Evolutionary conservation across 2,113 vertebrate species (phyloP), one percentile per base, ranked within the genome.

Genomic region (Centrocercus urophasianus): DNA sequence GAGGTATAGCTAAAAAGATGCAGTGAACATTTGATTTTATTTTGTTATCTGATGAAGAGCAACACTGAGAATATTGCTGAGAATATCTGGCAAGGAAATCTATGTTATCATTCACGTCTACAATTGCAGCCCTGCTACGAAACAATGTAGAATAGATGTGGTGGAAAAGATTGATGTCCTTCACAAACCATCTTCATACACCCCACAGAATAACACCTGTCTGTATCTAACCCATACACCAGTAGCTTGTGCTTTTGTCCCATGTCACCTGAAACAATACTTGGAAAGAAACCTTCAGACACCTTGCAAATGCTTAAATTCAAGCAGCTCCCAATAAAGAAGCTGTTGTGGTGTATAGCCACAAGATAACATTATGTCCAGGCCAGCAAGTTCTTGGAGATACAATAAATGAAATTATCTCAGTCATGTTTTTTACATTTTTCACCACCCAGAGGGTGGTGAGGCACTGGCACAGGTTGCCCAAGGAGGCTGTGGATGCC

Each of bases 61-160:
- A 50, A 14, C 1, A 0, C 7, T 21, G 48, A 57, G 24, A 72
- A 81, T 63, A 61, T 3, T 34, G 9, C 59, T 36, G 36, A 72
- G 54, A 61, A 32, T 48, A 8, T 67, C 77, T 45, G 21, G 47
- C 17, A 27, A 73, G 54, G 14, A 77, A 67, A 36, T 72, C 17
- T 43, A 0, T 20, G 12, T 30, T 52, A 52, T 76, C 32, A 22
- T 45, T 63, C 24, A 28, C n/a, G 32, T 8, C 75, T 67, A 17
- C 38, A 63, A 38, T 17, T 47, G 54, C 47, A 88, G 21, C 34
- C 27, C 13, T 57, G 17, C 45, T 32, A 40, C 36, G 50, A 56
- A 24, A 24, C 28, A 30, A 7, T 16, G 45, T 16, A 38, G 63
- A 36, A 66, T 1, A 2, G 11, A 30, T 13, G 21, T 0, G 0